A percentile compares a stretch with the other conserved stretches of the same genome.
Evolutionary conservation across 2,888 invertebrate genomes (phyloP).

Genomic region (Drosophila birchii): DNA sequence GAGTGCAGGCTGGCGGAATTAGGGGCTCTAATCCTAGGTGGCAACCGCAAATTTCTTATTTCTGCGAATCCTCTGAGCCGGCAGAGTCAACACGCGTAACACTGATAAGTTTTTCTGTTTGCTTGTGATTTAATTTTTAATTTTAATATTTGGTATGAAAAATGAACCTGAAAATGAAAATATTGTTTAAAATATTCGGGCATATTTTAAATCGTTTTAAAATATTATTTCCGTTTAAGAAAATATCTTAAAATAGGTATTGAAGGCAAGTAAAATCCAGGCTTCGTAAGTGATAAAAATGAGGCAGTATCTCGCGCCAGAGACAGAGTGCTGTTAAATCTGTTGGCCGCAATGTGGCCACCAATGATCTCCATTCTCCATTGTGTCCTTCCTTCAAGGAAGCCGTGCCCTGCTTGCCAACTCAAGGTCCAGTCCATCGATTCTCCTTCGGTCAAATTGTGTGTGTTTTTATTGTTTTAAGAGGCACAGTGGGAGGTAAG

Average conservation of each 20-base stretch:
- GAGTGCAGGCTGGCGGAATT: conserved; percentile 38
- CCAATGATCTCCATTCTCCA: conserved; percentile 11
- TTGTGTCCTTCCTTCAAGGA: not conserved
- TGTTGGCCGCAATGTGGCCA: conserved; percentile 29
- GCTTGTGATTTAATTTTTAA: not conserved
- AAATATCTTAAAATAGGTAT: not conserved
- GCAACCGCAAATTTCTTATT: conserved; percentile 9
- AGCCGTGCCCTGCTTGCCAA: not conserved
- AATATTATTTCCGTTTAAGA: not conserved
- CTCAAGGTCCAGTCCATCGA: conserved; percentile 5
- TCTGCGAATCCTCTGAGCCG: not conserved
- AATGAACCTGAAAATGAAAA: no score
- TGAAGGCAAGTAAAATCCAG: not conserved
- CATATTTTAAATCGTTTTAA: no score
- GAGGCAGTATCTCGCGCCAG: conserved; percentile 1
- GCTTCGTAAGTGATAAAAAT: conserved; percentile 3
- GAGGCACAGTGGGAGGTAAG: not conserved
- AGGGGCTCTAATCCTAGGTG: conserved; percentile 16
- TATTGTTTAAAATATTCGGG: no score
- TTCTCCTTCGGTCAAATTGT: conserved; percentile 29
- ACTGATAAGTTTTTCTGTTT: conserved; percentile 1
- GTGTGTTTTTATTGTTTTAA: conserved; percentile 52
- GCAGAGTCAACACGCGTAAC: conserved; percentile 4
- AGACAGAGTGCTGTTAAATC: conserved; percentile 10
- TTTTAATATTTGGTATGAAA: not conserved